Percentiles rank a stretch among this genome's conserved stretches.
These are phyloP conservation scores for Noctilio leporinus DNA, from an alignment of 2,113 vertebrate species.

Conservation along the genomic window DNA sequence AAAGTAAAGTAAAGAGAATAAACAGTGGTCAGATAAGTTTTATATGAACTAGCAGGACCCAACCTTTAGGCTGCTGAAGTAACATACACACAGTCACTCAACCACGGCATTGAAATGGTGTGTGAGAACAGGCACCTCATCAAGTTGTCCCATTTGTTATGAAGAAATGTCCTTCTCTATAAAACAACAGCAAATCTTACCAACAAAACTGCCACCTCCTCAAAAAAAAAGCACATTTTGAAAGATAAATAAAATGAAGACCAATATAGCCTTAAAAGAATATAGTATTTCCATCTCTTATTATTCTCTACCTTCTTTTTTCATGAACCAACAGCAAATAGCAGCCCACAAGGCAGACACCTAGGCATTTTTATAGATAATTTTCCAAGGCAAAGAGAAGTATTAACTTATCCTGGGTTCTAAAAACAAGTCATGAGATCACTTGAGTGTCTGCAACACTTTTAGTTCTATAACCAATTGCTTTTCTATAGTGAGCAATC, in stretches of 20 bases:
- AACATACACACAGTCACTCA: background rate
- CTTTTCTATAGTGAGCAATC: background rate
- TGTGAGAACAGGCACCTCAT: background rate
- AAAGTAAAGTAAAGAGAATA: slow-evolving; percentile 30
- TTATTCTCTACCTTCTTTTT: background rate
- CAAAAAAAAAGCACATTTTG: background rate
- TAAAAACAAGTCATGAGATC: slow-evolving; percentile 22
- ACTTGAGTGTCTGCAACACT: background rate
- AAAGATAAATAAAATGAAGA: background rate
- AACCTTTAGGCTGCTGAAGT: background rate
- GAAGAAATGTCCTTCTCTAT: background rate
- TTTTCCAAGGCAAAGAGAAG: background rate
- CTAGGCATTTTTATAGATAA: slow-evolving; percentile 21
- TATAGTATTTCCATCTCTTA: background rate
- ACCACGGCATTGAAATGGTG: background rate
- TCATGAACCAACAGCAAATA: background rate
- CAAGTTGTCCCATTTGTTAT: background rate
- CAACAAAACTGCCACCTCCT: background rate
- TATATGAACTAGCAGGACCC: background rate
- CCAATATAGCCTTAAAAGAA: background rate
- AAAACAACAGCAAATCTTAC: background rate
- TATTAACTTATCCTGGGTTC: background rate
- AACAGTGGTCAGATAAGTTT: background rate
- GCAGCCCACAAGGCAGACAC: background rate
- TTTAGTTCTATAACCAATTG: background rate